These are phyloP conservation scores for Antennarius striatus DNA, from an alignment of 2,113 vertebrate species.

Conservation along the genomic window DNA sequence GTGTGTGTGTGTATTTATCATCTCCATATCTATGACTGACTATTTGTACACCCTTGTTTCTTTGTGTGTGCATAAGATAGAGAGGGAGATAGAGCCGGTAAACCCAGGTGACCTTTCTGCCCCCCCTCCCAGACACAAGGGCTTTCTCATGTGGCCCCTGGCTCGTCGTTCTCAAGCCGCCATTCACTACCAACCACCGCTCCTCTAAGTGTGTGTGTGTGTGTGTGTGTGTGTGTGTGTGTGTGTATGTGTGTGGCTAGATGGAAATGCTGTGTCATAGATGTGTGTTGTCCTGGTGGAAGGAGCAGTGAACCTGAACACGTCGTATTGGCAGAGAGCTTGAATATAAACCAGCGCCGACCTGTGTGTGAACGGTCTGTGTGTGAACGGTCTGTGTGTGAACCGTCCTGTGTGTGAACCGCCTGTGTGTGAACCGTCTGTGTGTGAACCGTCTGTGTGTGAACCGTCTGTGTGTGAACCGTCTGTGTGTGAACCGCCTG, in stretches of 20 bases:
- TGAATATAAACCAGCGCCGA: conserved; percentile 26
- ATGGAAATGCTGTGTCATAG: conserved; percentile 30
- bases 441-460: no score
- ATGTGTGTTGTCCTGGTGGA: conserved; percentile 24
- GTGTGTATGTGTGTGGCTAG: conserved; percentile 21
- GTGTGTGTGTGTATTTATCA: conserved; percentile 24
- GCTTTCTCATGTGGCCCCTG: conserved; percentile 70
- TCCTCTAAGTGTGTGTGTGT: conserved; percentile 41
- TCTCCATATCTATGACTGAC: conserved; percentile 56
- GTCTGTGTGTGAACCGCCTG: no score
- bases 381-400: no score
- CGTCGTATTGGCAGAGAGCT: conserved; percentile 26
- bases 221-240: conserved; percentile 23
- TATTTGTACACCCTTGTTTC: conserved; percentile 22
- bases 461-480: no score
- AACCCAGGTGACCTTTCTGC: conserved; percentile 72
- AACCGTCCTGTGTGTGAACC: conserved; percentile 1
- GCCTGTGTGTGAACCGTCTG: no score
- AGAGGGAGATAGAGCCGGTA: conserved; percentile 29
- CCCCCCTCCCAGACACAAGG: conserved; percentile 68
- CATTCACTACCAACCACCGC: conserved; percentile 60
- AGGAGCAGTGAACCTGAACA: conserved; percentile 51
- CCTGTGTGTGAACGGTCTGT: no score
- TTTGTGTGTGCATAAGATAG: conserved; percentile 19
- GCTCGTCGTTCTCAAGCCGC: conserved; percentile 72